These are phyloP conservation scores for Romanomermis culicivorax DNA, from an alignment of 2,888 invertebrate genomes.

Conservation along the genomic window DNA sequence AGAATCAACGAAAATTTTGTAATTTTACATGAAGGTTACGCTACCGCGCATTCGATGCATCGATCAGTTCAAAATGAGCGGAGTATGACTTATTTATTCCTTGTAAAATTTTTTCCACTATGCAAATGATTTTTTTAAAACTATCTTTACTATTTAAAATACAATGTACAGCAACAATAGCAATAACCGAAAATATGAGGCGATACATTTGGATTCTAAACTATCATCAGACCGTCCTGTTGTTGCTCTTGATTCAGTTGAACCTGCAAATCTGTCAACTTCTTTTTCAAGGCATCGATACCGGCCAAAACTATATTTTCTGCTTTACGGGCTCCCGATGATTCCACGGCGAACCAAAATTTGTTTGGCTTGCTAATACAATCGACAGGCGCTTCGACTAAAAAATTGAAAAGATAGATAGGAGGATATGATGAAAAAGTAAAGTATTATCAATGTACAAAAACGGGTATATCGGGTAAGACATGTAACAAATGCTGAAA, in stretches of 20 bases:
- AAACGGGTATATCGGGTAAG: background rate
- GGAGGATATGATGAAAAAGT: background rate
- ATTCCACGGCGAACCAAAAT: constrained; percentile 88
- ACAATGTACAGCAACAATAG: too few relatives aligned
- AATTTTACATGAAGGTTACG: too few relatives aligned
- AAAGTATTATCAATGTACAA: background rate
- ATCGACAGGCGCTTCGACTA: constrained; percentile 72
- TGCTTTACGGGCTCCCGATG: constrained; percentile 74
- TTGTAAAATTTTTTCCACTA: too few relatives aligned
- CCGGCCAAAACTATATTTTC: constrained; percentile 92
- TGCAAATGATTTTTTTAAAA: too few relatives aligned
- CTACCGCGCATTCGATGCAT: too few relatives aligned
- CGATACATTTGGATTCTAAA: too few relatives aligned
- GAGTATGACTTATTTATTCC: too few relatives aligned
- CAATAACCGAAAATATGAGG: too few relatives aligned
- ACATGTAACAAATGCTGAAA: background rate
- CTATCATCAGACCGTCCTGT: constrained; percentile 14
- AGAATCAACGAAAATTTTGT: too few relatives aligned
- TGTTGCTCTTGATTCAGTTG: constrained; percentile 32
- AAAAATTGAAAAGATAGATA: constrained; percentile 20
- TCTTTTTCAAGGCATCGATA: constrained; percentile 72
- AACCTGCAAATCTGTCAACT: constrained; percentile 74
- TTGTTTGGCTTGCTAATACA: constrained; percentile 88
- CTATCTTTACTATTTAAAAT: too few relatives aligned
- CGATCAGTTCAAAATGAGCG: too few relatives aligned